Conservation (phyloP, 2,797 vertebrate genomes). For the Danio tinwini region DNA sequence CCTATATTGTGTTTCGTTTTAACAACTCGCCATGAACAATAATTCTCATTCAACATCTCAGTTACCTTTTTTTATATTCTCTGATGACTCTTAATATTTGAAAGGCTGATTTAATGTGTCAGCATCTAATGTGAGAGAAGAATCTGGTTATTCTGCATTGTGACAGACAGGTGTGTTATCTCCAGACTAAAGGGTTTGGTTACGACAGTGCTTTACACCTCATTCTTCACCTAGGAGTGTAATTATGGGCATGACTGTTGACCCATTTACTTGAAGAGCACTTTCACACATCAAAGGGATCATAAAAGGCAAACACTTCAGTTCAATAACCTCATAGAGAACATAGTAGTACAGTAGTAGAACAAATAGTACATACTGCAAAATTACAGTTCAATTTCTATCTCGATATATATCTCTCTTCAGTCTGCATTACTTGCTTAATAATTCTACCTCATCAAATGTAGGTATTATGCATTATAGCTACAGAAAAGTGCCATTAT, state of each 20-base stretch:
- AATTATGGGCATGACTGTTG: constrained; percentile 44
- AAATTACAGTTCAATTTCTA: background rate
- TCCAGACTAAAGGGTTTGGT: constrained; percentile 33
- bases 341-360: too few relatives aligned
- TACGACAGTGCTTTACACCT: constrained; percentile 42
- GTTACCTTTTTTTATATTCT: background rate
- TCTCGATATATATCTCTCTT: too few relatives aligned
- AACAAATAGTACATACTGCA: background rate
- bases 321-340: background rate
- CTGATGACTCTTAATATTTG: background rate
- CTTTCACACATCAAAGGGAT: constrained; percentile 35
- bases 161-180: constrained; percentile 20
- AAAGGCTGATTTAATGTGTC: background rate
- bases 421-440: constrained; percentile 48
- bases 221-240: constrained; percentile 36
- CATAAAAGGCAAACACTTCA: constrained; percentile 8
- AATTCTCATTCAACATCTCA: background rate
- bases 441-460: constrained; percentile 32
- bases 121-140: background rate
- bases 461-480: constrained; percentile 24
- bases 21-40: background rate
- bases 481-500: constrained; percentile 30
- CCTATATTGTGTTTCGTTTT: background rate
- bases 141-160: constrained; percentile 9
- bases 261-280: constrained; percentile 51